Percentiles rank a stretch among this genome's conserved stretches.
Conservation (phyloP, 2,888 invertebrate species). For the Biston stratarius region DNA sequence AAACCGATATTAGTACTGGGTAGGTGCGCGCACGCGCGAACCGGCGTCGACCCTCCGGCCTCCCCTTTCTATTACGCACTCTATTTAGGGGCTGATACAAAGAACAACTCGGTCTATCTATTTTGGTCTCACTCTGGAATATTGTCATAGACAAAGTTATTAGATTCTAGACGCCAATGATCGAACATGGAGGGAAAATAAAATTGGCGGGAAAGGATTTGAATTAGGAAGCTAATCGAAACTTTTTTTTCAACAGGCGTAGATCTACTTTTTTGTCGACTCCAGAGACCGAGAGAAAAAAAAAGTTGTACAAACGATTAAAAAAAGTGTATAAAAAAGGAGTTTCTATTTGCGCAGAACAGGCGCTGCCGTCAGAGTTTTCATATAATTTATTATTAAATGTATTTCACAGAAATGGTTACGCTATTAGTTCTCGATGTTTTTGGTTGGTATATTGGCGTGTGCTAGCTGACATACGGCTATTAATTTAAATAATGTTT, state of each 20-base stretch:
- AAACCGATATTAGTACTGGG: slow-evolving; percentile 77
- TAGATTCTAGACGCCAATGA: slow-evolving; percentile 64
- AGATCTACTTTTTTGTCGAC: not conserved
- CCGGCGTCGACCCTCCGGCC: slow-evolving; percentile 57
- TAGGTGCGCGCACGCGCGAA: slow-evolving; percentile 73
- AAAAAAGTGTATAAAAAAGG: too few species aligned
- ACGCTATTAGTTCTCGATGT: too few species aligned
- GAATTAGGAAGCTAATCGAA: slow-evolving; percentile 16
- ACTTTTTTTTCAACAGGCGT: not conserved
- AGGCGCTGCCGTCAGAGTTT: too few species aligned
- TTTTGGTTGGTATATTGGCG: too few species aligned
- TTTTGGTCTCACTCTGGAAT: slow-evolving; percentile 80
- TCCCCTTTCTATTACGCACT: slow-evolving; percentile 84
- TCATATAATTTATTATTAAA: too few species aligned
- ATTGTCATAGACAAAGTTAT: slow-evolving; percentile 79
- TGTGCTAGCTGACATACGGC: too few species aligned
- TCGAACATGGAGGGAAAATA: slow-evolving; percentile 52
- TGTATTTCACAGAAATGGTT: too few species aligned
- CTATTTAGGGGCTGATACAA: slow-evolving; percentile 85
- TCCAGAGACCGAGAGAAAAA: too few species aligned
- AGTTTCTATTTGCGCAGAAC: too few species aligned
- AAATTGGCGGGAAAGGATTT: slow-evolving; percentile 50
- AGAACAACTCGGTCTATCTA: slow-evolving; percentile 81
- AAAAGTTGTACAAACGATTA: too few species aligned
- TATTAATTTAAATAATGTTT: too few species aligned